Conservation (phyloP, 1,140 invertebrate species). For the Drosophila watanabei region DNA sequence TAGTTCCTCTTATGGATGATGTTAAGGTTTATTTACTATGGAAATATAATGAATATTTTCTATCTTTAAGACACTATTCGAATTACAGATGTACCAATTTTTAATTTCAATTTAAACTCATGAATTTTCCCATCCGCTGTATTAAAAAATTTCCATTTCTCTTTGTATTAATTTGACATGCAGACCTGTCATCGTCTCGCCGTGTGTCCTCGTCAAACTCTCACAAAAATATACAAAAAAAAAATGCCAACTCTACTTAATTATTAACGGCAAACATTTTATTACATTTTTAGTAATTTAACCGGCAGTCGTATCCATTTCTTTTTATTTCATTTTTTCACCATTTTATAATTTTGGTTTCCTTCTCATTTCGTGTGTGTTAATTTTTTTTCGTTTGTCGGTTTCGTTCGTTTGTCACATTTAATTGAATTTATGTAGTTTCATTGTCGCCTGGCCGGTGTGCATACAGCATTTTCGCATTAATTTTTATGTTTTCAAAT, state of each 20-base stretch:
- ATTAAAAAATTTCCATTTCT: constrained; percentile 8
- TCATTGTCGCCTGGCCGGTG: constrained; percentile 56
- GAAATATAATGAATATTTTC: neutral
- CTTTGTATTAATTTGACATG: constrained; percentile 55
- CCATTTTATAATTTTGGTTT: constrained; percentile 25
- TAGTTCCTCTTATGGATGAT: neutral
- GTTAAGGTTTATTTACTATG: neutral
- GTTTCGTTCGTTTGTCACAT: constrained; percentile 75
- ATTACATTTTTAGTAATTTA: constrained; percentile 82
- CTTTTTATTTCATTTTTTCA: constrained; percentile 36
- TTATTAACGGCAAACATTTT: constrained; percentile 79
- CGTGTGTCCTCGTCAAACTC: constrained; percentile 56
- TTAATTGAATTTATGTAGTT: constrained; percentile 85
- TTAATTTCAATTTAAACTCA: neutral
- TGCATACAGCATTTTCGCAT: constrained; percentile 78
- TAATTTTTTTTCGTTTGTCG: constrained; percentile 21
- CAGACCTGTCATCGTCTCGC: constrained; percentile 43
- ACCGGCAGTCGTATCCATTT: constrained; percentile 45
- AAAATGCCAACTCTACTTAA: constrained; percentile 53
- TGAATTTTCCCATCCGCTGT: neutral
- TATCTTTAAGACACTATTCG: neutral
- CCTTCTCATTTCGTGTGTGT: constrained; percentile 27
- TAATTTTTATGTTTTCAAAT: constrained; percentile 80
- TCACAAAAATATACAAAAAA: constrained; percentile 4
- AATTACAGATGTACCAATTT: neutral